phyloP scores from a whole-genome alignment of 2,113 vertebrate species.

The Sceloporus undulatus region DNA sequence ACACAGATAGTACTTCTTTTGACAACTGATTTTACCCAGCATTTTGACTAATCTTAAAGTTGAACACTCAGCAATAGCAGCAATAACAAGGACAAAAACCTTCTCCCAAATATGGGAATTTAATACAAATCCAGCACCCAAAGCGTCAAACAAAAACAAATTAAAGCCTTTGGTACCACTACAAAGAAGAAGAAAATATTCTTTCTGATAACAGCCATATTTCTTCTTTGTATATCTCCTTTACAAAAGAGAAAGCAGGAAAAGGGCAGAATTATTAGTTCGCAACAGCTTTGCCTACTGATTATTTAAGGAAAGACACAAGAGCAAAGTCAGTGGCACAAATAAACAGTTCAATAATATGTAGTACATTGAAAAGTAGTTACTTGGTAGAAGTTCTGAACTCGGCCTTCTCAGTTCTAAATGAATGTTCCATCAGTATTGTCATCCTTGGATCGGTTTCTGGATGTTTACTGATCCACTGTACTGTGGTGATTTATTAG shows the following conservation, averaged over 20 bases:
- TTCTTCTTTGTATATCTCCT: not conserved
- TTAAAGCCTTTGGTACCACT: not conserved
- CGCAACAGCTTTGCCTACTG: not conserved
- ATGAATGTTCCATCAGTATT: not conserved
- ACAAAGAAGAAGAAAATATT: not conserved
- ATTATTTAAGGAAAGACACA: not conserved
- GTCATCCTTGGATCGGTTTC: not conserved
- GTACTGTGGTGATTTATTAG: too few species aligned
- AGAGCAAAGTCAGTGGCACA: not conserved
- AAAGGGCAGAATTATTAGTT: not conserved
- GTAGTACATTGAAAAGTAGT: not conserved
- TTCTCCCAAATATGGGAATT: too few species aligned
- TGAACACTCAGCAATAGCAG: not conserved
- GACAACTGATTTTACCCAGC: not conserved
- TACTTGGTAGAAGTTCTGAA: too few species aligned
- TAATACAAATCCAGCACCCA: not conserved
- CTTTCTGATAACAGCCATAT: not conserved
- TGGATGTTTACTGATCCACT: not conserved
- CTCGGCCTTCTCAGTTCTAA: too few species aligned
- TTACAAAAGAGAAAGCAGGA: not conserved
- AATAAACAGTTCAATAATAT: not conserved
- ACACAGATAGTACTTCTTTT: not conserved
- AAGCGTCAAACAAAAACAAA: not conserved
- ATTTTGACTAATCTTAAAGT: not conserved
- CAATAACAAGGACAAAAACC: not conserved